Evolutionary conservation across 1,140 invertebrate genomes (phyloP), one percentile per base, ranked within the genome.

Genomic region (Brachionus paranguensis): DNA sequence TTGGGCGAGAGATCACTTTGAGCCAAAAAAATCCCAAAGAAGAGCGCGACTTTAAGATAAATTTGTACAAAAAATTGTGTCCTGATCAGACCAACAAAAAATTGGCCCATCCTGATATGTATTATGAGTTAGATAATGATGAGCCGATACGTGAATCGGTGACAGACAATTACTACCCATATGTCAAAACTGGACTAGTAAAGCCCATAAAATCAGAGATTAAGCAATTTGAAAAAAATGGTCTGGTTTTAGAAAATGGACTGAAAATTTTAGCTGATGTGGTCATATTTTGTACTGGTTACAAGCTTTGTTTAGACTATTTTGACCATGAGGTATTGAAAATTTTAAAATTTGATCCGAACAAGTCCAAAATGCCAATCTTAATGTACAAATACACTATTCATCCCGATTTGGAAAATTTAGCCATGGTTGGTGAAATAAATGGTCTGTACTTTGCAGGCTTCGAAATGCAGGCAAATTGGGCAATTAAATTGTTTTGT

Each of bases 231-330:
- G 53, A 83, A n/a, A 65, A 33, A 65, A 33, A 83, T 47, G 53
- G 53, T 41, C 1, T 83, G 6, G 27, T 65, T 8, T 43, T 83
- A 20, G 27, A 64, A 29, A 43, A 83, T 29, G 78, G 55, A 10
- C 10, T 11, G 11, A 43, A n/a, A 37, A 27, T 50, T 29, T 12
- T 37, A 17, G 33, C 53, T 12, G 78, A 83, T 70, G 29, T 64
- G 5, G 50, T 83, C n/a, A 43, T 83, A 12, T 83, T 83, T 47
- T 64, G 55, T 33, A 83, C 78, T 7, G 78, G 78, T 11, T 83
- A 65, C 37, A 11, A n/a, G 29, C 27, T 64, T 12, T 33, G 53
- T n/a, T 17, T 83, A 12, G 53, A 83, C 14, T 83, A 37, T 47
- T 83, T 83, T 47, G 53, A 60, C 8, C 4, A 64, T 11, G 37